phyloP scores from a whole-genome alignment of 2,113 vertebrate species.

The Xyrauchen texanus region DNA sequence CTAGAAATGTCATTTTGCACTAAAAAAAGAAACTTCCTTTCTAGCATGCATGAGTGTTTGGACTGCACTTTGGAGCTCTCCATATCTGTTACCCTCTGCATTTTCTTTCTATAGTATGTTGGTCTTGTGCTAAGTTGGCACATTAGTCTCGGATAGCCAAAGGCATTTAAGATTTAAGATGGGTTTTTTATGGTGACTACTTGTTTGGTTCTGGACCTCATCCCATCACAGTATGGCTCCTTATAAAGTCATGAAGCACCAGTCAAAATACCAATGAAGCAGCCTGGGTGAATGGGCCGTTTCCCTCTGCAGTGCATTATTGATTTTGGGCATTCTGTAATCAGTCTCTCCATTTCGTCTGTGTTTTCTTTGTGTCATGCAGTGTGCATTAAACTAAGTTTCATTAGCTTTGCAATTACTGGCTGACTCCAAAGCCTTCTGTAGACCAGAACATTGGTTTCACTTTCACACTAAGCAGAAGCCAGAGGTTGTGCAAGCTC shows the following conservation, averaged over 20 bases:
- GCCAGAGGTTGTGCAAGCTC: conserved; percentile 27
- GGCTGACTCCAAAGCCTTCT: conserved; percentile 16
- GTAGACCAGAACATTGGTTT: conserved; percentile 49
- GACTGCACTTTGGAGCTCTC: background rate
- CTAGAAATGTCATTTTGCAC: conserved; percentile 61
- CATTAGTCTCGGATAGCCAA: background rate
- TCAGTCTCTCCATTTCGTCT: conserved; percentile 61
- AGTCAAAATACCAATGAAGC: conserved; percentile 18
- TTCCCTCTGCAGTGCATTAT: conserved; percentile 65
- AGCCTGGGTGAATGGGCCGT: conserved; percentile 52
- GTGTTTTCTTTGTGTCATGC: conserved; percentile 64
- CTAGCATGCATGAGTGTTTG: conserved; percentile 31
- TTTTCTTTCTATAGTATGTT: no score
- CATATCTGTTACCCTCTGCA: background rate
- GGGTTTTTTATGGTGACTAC: background rate
- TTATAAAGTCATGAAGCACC: conserved; percentile 65
- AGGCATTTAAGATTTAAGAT: conserved; percentile 30
- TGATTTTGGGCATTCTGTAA: conserved; percentile 66
- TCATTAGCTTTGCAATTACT: conserved; percentile 59
- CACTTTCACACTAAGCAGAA: background rate
- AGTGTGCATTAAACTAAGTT: conserved; percentile 67
- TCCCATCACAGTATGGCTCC: conserved; percentile 67
- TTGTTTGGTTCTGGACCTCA: conserved; percentile 52
- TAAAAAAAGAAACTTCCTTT: conserved; percentile 53
- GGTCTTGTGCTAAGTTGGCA: background rate